Conservation (phyloP, 2,113 vertebrate species). For the Merops nubicus region DNA sequence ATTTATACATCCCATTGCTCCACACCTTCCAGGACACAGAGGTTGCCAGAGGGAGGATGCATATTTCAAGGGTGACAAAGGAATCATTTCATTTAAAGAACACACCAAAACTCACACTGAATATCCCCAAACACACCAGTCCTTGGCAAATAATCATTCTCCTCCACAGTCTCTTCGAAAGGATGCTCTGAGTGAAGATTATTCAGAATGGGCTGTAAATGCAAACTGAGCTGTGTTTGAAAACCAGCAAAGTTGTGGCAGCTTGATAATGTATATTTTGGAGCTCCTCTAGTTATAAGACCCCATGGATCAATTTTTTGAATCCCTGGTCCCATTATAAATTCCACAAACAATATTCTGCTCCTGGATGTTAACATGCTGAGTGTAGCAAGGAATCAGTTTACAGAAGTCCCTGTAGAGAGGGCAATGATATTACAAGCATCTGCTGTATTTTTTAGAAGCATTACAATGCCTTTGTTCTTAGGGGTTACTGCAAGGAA, state of each 20-base stretch:
- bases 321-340: conserved; percentile 18
- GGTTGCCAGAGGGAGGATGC: not conserved
- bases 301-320: not conserved
- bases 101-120: not conserved
- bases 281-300: not conserved
- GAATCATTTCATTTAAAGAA: conserved; percentile 1
- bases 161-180: not conserved
- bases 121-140: not conserved
- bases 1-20: not conserved
- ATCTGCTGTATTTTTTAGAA: conserved; percentile 37
- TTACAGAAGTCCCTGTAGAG: not conserved
- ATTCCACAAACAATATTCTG: conserved; percentile 16
- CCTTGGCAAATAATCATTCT: not conserved
- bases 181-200: not conserved
- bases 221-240: not conserved
- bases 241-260: not conserved
- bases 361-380: conserved; percentile 21
- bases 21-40: not conserved
- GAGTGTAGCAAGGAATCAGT: conserved; percentile 25
- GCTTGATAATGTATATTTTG: not conserved
- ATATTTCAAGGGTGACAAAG: conserved; percentile 22
- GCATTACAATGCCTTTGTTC: not conserved
- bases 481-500: not conserved
- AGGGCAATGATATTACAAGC: conserved; percentile 33
- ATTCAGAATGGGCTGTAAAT: not conserved